These are phyloP conservation scores for Dromaius novaehollandiae DNA, from an alignment of 2,113 vertebrate species.

Conservation along the genomic window DNA sequence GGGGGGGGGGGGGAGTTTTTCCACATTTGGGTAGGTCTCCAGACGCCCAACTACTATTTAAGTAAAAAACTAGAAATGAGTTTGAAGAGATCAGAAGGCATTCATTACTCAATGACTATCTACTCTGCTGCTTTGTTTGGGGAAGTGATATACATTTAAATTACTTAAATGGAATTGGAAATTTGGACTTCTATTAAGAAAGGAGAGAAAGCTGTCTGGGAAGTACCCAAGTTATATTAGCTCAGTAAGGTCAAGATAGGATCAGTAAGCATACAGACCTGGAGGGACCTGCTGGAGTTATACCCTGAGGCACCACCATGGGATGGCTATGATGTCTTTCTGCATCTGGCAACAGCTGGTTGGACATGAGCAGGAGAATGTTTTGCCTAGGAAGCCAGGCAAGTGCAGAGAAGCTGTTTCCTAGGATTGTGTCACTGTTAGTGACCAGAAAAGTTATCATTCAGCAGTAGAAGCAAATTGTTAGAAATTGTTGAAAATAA, in stretches of 20 bases:
- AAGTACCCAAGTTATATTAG: background rate
- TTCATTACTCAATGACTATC: background rate
- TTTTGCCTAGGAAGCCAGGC: background rate
- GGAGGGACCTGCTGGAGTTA: background rate
- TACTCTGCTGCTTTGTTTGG: background rate
- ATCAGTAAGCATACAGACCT: background rate
- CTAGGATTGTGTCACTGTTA: background rate
- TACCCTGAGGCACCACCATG: background rate
- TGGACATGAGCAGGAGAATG: background rate
- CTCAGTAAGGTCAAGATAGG: background rate
- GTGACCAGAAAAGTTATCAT: background rate
- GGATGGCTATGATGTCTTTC: background rate
- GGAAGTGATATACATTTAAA: background rate
- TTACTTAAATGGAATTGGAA: background rate
- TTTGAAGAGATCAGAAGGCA: background rate
- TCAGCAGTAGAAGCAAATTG: background rate
- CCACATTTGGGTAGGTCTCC: background rate
- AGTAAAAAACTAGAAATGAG: background rate
- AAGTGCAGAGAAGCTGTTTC: background rate
- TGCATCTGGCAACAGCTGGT: background rate
- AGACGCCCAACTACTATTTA: background rate
- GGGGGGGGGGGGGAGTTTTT: background rate
- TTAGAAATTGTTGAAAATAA: background rate
- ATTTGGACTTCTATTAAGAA: background rate
- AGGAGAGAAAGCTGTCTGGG: background rate